Conservation (phyloP, 2,888 invertebrate species). For the Caradrina clavipalpis region DNA sequence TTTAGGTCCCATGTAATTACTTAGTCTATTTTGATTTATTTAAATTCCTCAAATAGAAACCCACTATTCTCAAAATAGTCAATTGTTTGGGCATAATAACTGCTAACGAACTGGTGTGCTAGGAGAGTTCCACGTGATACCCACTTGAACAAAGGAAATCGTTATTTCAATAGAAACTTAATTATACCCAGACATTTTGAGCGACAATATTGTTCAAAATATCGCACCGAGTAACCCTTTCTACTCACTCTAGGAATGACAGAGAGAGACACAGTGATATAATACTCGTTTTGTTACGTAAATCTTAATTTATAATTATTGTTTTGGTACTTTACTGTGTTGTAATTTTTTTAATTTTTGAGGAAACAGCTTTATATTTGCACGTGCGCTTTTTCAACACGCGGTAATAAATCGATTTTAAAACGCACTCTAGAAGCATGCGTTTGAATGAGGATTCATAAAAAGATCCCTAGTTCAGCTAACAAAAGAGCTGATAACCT, state of each 20-base stretch:
- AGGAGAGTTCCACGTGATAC: background rate
- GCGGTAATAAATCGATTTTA: no score
- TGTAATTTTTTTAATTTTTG: no score
- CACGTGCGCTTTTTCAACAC: no score
- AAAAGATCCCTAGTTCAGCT: no score
- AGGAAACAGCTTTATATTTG: no score
- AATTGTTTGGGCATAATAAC: background rate
- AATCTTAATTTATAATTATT: background rate
- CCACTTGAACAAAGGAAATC: conserved; percentile 7
- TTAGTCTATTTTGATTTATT: background rate
- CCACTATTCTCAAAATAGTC: background rate
- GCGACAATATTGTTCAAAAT: conserved; percentile 4
- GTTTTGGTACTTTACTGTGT: no score
- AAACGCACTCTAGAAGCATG: no score
- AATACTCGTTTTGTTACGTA: background rate
- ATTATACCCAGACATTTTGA: conserved; percentile 9
- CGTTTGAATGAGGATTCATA: no score
- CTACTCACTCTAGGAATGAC: background rate
- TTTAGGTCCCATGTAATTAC: no score
- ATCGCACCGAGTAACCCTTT: background rate
- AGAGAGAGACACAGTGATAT: background rate
- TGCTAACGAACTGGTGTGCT: background rate
- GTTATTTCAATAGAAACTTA: conserved; percentile 23
- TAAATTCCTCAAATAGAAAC: background rate
- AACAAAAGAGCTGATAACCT: no score